A percentile compares a stretch with the other conserved stretches of the same genome.
phyloP scores from a whole-genome alignment of 1,140 invertebrate species.

The Bradysia coprophila region DNA sequence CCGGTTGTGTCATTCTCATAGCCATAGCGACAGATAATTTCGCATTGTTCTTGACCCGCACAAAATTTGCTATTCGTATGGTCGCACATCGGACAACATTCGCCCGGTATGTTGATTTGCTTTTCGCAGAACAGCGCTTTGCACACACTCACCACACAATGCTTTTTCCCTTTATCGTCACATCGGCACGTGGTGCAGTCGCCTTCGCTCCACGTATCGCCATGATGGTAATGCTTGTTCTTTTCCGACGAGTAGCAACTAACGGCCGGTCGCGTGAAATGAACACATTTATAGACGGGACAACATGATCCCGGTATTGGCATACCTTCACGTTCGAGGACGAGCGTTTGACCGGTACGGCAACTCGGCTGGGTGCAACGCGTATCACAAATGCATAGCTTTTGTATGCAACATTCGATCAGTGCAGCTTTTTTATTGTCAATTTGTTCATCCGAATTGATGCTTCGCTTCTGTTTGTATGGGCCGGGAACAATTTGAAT shows the following conservation, averaged over 20 bases:
- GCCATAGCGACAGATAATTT: neutral
- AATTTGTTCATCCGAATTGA: neutral
- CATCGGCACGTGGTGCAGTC: neutral
- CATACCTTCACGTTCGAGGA: neutral
- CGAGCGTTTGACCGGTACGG: neutral
- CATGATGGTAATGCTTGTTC: neutral
- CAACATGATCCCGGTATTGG: neutral
- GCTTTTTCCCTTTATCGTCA: neutral
- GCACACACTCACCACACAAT: neutral
- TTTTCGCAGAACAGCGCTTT: neutral
- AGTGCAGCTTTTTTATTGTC: neutral
- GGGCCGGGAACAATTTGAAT: slow-evolving; percentile 3
- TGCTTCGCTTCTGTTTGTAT: neutral
- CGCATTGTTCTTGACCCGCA: neutral
- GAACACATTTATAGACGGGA: neutral
- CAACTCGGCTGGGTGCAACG: neutral
- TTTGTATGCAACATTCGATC: neutral
- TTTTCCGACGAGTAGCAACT: neutral
- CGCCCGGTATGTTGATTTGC: neutral
- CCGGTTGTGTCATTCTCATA: neutral
- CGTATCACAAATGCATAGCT: neutral
- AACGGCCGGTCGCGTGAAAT: neutral
- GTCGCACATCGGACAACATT: neutral
- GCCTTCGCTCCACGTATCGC: neutral
- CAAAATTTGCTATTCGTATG: neutral